Conservation (phyloP, 2,888 invertebrate genomes). For the Leptogaster cylindrica region DNA sequence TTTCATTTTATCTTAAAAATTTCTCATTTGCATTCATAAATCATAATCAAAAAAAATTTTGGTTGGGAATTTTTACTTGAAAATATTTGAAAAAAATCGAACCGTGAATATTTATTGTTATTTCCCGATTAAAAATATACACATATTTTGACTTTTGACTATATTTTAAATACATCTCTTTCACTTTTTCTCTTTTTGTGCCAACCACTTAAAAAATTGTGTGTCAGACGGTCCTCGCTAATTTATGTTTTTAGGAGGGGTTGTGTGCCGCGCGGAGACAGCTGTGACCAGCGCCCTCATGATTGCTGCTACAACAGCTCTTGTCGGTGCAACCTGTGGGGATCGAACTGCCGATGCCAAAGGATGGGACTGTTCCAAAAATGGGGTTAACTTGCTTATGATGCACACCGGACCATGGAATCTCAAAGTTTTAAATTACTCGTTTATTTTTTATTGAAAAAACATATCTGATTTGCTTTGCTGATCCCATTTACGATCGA, state of each 20-base stretch:
- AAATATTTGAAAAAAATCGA: too few relatives aligned
- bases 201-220: background rate
- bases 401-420: background rate
- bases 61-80: too few relatives aligned
- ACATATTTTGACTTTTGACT: too few relatives aligned
- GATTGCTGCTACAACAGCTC: constrained; percentile 87
- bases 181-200: too few relatives aligned
- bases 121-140: too few relatives aligned
- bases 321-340: constrained; percentile 89
- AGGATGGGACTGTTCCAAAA: constrained; percentile 88
- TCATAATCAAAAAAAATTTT: too few relatives aligned
- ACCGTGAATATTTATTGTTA: too few relatives aligned
- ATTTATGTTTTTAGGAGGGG: constrained; percentile 86
- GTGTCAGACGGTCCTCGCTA: constrained; percentile 77
- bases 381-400: constrained; percentile 69
- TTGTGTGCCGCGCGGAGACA: constrained; percentile 80
- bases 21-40: too few relatives aligned
- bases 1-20: too few relatives aligned
- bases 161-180: too few relatives aligned
- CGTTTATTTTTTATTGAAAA: background rate
- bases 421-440: background rate
- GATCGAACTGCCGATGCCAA: constrained; percentile 86
- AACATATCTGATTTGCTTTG: background rate
- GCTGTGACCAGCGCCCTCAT: constrained; percentile 83
- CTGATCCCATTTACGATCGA: background rate